Base-by-base conservation (phyloP, 1,140 invertebrate species). In the Bombus pascuorum region DNA sequence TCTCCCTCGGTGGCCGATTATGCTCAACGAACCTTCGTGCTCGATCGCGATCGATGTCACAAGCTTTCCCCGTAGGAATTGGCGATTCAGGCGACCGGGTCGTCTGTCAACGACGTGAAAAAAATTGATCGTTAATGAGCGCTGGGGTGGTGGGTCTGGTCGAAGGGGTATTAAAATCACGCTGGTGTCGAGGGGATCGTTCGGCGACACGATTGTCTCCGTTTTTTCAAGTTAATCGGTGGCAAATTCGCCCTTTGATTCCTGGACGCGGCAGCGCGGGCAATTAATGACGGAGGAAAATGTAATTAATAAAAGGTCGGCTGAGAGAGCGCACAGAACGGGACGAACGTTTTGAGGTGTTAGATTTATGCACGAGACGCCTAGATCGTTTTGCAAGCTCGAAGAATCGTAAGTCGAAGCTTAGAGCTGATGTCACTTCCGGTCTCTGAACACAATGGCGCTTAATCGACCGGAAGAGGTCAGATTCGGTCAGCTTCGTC, bases 1-100 rank as follows among this genome's bases (percentile, higher is more conserved):
- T 83, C 73, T 80, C 87, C 85, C 74, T 71, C 87, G 84, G 85
- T 85, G 53, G 71, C 81, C 87, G 89, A 91, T 91, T 87, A 86
- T 85, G 89, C 76, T 86, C 88, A 81, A 90, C 89, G 89, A 90
- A 88, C 73, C 83, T 89, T 80, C 68, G 82, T 70, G 75, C 59
- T 34, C 42, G 34, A 65, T 86, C 82, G 59, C 73, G 88, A 62
- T 57, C 44, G 62, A 44, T 66, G 80, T 84, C 84, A 84, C 85
- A 72, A 83, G 70, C 68, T 68, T 37, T 37, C 65, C 81, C 53
- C 44, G 39, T 25, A 76, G 81, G 86, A 90, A 83, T 90, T 86
- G 83, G 74, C 89, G 75, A 76, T 70, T 81, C 80, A 57, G 53
- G 4, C 82, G 88, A 76, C 65, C 72, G 78, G 62, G 57, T 85